Evolutionary conservation across 2,797 vertebrate species (phyloP).

Genomic region (Salarias fasciatus): DNA sequence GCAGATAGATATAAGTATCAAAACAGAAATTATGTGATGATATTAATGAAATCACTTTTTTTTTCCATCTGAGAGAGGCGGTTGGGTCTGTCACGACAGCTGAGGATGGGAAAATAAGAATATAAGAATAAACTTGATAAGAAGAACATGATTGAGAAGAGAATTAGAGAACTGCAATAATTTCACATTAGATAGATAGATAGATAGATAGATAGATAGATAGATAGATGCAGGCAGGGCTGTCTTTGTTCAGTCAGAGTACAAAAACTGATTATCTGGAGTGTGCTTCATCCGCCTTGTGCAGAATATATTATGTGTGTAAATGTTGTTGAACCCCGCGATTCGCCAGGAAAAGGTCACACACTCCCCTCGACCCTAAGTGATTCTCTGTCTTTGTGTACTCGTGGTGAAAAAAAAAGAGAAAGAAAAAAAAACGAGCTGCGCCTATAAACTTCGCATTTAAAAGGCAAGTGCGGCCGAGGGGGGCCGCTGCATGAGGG

Average conservation of each 20-base stretch:
- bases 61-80: too few species aligned
- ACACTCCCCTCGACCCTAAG: slow-evolving; percentile 88
- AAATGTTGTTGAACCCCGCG: slow-evolving; percentile 86
- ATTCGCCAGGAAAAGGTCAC: slow-evolving; percentile 86
- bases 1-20: too few species aligned
- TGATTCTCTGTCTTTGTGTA: slow-evolving; percentile 86
- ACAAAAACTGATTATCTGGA: slow-evolving; percentile 78
- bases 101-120: too few species aligned
- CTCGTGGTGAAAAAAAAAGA: slow-evolving; percentile 73
- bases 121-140: too few species aligned
- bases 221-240: slow-evolving; percentile 30
- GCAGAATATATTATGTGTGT: slow-evolving; percentile 88
- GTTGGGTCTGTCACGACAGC: too few species aligned
- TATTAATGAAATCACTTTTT: too few species aligned
- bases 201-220: slow-evolving; percentile 37
- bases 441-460: slow-evolving; percentile 88
- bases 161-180: too few species aligned
- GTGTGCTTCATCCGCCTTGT: slow-evolving; percentile 82
- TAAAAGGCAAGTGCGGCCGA: slow-evolving; percentile 87
- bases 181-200: too few species aligned
- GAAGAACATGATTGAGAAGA: too few species aligned
- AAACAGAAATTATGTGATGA: too few species aligned
- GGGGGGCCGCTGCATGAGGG: slow-evolving; percentile 78
- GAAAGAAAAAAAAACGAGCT: slow-evolving; percentile 79
- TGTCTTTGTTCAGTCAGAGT: slow-evolving; percentile 76